Conservation (phyloP, 1,140 invertebrate genomes). For the Drosophila lowei region DNA sequence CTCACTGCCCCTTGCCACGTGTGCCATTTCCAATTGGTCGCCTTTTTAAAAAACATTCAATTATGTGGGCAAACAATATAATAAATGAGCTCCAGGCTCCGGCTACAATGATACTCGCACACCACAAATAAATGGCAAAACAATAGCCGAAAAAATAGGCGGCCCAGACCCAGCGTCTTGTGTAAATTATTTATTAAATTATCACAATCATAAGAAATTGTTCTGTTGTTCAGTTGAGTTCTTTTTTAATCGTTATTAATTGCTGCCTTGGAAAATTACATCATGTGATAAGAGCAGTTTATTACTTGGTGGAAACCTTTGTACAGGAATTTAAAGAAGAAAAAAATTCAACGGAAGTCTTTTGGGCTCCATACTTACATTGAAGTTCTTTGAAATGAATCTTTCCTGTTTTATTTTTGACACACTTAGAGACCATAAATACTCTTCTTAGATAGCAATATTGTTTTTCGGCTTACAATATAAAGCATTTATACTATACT, state of each 20-base stretch:
- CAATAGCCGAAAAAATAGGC: constrained; percentile 26
- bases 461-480: too few relatives aligned
- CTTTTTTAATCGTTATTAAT: constrained; percentile 15
- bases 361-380: too few relatives aligned
- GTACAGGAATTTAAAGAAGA: too few relatives aligned
- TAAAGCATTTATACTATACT: too few relatives aligned
- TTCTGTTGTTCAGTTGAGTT: constrained; percentile 21
- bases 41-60: constrained; percentile 74
- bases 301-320: constrained; percentile 4
- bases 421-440: too few relatives aligned
- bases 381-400: too few relatives aligned
- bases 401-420: too few relatives aligned
- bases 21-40: constrained; percentile 28
- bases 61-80: constrained; percentile 74
- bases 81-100: constrained; percentile 46
- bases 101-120: constrained; percentile 1
- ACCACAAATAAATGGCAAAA: constrained; percentile 35
- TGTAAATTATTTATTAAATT: constrained; percentile 50
- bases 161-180: constrained; percentile 18
- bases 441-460: too few relatives aligned
- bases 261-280: constrained; percentile 10
- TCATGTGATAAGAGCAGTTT: constrained; percentile 15
- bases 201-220: constrained; percentile 40
- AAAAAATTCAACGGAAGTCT: background rate
- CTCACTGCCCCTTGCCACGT: constrained; percentile 25